These are phyloP conservation scores for Erebia epiphron DNA, from an alignment of 2,888 invertebrate species.

Conservation along the genomic window DNA sequence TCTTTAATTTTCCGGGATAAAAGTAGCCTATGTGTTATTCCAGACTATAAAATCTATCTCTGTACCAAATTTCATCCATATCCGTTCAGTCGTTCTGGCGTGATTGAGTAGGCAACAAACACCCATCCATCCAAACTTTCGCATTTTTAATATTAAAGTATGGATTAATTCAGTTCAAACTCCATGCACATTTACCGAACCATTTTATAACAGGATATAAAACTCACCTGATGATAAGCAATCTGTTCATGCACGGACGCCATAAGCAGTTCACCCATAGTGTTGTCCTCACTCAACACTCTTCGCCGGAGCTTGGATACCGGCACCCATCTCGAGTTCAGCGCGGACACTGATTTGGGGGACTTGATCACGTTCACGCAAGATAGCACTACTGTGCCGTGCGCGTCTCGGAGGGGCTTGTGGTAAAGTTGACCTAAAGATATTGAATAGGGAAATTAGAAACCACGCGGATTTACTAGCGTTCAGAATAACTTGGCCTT, in stretches of 20 bases:
- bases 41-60: too few species aligned
- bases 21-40: too few species aligned
- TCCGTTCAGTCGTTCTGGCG: too few species aligned
- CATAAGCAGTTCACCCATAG: constrained; percentile 92
- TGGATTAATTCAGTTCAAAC: too few species aligned
- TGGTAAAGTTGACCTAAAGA: constrained; percentile 92
- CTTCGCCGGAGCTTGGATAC: constrained; percentile 92
- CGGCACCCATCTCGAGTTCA: constrained; percentile 96
- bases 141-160: too few species aligned
- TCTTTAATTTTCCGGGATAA: too few species aligned
- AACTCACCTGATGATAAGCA: constrained; percentile 81
- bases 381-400: constrained; percentile 95
- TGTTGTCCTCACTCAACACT: constrained; percentile 87
- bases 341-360: constrained; percentile 92
- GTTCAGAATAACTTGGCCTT: too few species aligned
- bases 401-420: constrained; percentile 93
- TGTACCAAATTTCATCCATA: too few species aligned
- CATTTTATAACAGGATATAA: neutral
- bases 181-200: too few species aligned
- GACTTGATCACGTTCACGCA: constrained; percentile 90
- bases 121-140: too few species aligned
- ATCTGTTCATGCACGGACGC: constrained; percentile 93
- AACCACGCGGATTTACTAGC: neutral
- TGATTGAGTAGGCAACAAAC: too few species aligned
- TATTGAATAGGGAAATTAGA: neutral